Percentiles rank a stretch among this genome's conserved stretches.
Evolutionary conservation across 2,113 vertebrate species (phyloP).

Genomic region (Podarcis raffonei): DNA sequence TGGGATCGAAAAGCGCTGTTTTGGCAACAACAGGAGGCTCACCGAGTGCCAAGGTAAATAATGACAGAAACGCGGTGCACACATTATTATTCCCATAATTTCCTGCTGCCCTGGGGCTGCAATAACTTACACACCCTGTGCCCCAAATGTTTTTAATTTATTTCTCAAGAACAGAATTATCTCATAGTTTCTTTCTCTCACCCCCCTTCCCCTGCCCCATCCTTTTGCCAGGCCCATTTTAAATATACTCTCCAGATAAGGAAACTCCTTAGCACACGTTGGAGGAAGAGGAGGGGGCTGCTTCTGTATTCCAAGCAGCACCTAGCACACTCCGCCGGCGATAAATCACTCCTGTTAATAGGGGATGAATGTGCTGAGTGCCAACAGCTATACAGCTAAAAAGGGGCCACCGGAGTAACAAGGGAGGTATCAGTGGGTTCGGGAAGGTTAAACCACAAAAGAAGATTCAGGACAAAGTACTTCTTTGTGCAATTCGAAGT

Average conservation of each 20-base stretch:
- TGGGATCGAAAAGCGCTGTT: conserved; percentile 49
- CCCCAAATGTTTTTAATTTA: conserved; percentile 73
- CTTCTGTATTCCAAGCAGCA: neutral
- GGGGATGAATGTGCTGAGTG: too few species aligned
- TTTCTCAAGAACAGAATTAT: conserved; percentile 69
- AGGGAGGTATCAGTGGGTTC: neutral
- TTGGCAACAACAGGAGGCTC: conserved; percentile 44
- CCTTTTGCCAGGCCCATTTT: neutral
- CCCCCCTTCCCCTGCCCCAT: neutral
- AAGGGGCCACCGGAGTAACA: neutral
- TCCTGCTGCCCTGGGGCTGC: conserved; percentile 67
- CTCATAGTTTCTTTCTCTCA: conserved; percentile 33
- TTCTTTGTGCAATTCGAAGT: too few species aligned
- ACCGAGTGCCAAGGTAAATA: conserved; percentile 72
- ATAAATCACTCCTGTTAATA: neutral
- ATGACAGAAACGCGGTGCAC: conserved; percentile 50
- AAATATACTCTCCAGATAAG: neutral
- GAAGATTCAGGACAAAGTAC: too few species aligned
- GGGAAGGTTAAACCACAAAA: neutral
- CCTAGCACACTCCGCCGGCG: neutral
- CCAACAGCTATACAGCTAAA: neutral
- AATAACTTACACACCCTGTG: conserved; percentile 72
- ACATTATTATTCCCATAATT: conserved; percentile 64
- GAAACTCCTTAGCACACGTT: neutral
- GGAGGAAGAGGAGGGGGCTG: neutral